Base-by-base conservation (phyloP, 2,797 vertebrate genomes). In the Neoniphon sammara region DNA sequence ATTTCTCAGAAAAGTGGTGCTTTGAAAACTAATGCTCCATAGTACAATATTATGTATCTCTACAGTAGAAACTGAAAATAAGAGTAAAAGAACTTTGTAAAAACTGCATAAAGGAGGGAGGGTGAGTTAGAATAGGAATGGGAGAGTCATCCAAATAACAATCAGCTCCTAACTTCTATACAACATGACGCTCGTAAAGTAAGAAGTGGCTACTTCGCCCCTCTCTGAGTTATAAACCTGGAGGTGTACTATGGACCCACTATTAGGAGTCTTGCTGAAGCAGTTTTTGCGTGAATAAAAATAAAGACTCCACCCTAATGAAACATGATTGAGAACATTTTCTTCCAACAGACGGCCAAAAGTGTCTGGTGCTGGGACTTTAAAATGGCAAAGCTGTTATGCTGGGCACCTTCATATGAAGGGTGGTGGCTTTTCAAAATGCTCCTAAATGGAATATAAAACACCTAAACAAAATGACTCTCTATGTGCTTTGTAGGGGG, bases 201-300 rank as follows among this genome's bases (percentile, higher is more conserved):
- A 80, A 21, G 73, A 73, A 82, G 73, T 72, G 44, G 79, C 82
- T 83, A 77, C 85, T 85, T 79, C 72, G 68, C 52, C 72, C 83
- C 82, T 84, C 57, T 82, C 78, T 84, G 68, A 89, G 85, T 73
- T 92, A 80, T 91, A 91, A 88, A 83, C 85, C 85, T 91, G 87
- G 84, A 88, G 83, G 81, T 82, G 59, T 36, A 65, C 77, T 79
- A 59, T 36, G 17, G 78, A 83, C 59, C 20, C 49, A 69, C 78
- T 77, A 82, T 83, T 86, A 87, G 78, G 70, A 75, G 86, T 83
- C 73, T 65, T 8, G 84, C 77, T 73, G 66, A 81, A 88, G 81
- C 73, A 55, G 36, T 78, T 84, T 87, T 86, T 86, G 82, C 82
- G 71, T 71, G 80, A 89, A 81, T 85, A 85, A 89, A 89, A 87